Evolutionary conservation across 2,113 vertebrate genomes (phyloP).

Genomic region (Prunella himalayana): DNA sequence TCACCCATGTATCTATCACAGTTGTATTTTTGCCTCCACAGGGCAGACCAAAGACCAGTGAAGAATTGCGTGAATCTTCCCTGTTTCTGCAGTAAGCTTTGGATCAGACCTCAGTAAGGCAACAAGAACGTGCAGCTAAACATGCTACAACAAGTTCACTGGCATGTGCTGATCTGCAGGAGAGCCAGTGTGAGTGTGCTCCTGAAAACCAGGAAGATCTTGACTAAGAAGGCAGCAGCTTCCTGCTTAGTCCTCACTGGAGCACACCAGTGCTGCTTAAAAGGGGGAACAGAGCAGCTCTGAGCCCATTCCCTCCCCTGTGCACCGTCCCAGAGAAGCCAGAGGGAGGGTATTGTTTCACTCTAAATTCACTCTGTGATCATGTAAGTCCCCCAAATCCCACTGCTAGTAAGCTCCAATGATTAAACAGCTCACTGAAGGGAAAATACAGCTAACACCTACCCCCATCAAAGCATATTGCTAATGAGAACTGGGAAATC

Average conservation of each 20-base stretch:
- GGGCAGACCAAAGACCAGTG: not conserved
- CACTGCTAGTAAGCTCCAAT: not conserved
- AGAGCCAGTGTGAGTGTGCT: not conserved
- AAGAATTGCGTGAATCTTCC: not conserved
- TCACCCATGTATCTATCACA: not conserved
- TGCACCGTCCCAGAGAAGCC: not conserved
- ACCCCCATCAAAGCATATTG: not conserved
- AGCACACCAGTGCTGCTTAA: not conserved
- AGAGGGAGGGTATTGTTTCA: not conserved
- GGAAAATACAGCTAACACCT: not conserved
- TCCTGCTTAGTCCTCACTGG: not conserved
- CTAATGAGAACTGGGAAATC: slow-evolving; percentile 40
- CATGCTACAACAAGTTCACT: not conserved
- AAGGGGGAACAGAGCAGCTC: not conserved
- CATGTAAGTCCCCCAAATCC: not conserved
- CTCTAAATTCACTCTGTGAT: slow-evolving; percentile 26
- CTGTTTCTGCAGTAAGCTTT: not conserved
- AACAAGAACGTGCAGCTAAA: not conserved
- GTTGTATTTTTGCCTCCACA: not conserved
- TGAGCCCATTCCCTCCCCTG: not conserved
- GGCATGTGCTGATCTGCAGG: not conserved
- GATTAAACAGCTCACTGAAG: slow-evolving; percentile 46
- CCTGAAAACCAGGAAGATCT: not conserved
- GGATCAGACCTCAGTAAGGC: not conserved
- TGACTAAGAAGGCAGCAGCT: not conserved